These are phyloP conservation scores for Aldrovandia affinis DNA, from an alignment of 2,797 vertebrate genomes.

Conservation along the genomic window DNA sequence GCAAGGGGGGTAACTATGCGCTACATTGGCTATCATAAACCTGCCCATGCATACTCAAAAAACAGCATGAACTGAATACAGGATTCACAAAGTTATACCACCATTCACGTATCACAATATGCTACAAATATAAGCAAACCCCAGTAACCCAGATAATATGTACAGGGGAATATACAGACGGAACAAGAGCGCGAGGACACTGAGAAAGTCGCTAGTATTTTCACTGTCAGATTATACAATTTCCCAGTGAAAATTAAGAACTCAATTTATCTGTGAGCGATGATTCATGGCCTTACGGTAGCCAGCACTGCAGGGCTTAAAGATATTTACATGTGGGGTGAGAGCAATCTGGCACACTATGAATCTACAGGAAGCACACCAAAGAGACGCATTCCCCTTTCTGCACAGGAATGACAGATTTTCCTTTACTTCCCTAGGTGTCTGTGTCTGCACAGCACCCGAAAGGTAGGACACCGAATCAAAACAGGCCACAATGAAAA, in stretches of 20 bases:
- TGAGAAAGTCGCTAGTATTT: neutral
- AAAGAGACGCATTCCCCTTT: neutral
- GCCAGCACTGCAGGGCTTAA: neutral
- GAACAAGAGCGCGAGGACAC: neutral
- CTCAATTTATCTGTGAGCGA: neutral
- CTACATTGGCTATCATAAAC: neutral
- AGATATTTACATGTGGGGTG: neutral
- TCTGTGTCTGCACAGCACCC: neutral
- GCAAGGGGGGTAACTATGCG: neutral
- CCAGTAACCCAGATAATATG: neutral
- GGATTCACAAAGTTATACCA: neutral
- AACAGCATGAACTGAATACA: neutral
- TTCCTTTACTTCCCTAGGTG: neutral
- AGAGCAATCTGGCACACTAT: neutral
- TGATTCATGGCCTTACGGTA: neutral
- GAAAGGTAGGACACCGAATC: slow-evolving; percentile 10
- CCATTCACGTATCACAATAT: neutral
- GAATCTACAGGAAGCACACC: neutral
- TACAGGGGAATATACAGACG: too few species aligned
- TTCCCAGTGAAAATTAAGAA: neutral
- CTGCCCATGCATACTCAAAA: neutral
- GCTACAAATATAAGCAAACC: neutral
- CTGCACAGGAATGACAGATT: neutral
- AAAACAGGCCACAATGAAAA: slow-evolving; percentile 2
- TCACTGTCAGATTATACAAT: neutral